Conservation (phyloP, 2,797 vertebrate genomes). For the Siniperca obscura region DNA sequence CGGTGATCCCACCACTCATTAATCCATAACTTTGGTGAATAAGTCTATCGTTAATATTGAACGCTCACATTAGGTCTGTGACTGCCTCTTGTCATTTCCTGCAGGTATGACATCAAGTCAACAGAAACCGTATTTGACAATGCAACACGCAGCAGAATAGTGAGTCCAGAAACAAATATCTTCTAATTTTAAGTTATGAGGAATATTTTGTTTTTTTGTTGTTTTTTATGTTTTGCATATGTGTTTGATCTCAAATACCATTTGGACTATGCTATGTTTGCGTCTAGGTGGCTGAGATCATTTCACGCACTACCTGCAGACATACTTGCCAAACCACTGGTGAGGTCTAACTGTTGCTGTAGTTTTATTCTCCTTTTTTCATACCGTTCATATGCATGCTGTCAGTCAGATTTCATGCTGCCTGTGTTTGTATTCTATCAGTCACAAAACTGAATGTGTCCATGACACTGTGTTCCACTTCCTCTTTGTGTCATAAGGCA, state of each 20-base stretch:
- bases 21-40: neutral
- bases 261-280: conserved; percentile 30
- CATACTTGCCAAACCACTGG: conserved; percentile 81
- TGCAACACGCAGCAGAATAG: conserved; percentile 95
- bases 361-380: neutral
- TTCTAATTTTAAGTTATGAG: neutral
- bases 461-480: conserved; percentile 9
- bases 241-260: neutral
- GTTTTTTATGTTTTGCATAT: neutral
- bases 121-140: conserved; percentile 95
- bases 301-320: conserved; percentile 77
- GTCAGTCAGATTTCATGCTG: neutral
- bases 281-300: conserved; percentile 80
- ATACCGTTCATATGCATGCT: neutral
- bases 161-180: conserved; percentile 82
- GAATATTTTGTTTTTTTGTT: neutral
- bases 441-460: neutral
- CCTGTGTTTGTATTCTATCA: neutral
- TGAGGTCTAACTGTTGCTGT: conserved; percentile 56
- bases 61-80: neutral
- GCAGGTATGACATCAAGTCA: conserved; percentile 94
- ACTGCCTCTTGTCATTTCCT: conserved; percentile 49
- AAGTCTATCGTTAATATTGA: neutral
- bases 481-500: conserved; percentile 84
- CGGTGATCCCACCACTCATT: neutral